These are phyloP conservation scores for Cantharis rufa DNA, from an alignment of 2,888 invertebrate species.

Conservation along the genomic window DNA sequence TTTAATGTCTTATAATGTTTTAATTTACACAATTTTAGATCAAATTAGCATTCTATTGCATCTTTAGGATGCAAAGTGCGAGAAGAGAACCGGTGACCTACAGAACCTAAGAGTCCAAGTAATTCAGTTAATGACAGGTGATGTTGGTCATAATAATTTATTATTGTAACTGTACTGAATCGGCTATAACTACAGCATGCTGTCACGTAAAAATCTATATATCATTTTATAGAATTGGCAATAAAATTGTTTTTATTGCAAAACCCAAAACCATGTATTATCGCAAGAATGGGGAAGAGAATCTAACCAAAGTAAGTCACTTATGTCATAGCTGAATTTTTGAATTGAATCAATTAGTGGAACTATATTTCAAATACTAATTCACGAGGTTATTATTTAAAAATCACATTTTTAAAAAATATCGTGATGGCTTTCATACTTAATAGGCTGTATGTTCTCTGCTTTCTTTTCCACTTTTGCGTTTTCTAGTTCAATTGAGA, in stretches of 20 bases:
- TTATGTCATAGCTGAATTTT: not conserved
- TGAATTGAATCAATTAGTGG: not conserved
- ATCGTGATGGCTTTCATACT: not conserved
- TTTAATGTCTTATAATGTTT: not conserved
- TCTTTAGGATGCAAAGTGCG: not conserved
- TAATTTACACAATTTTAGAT: not conserved
- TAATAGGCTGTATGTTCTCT: not conserved
- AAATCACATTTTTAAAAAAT: not conserved
- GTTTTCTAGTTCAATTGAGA: not conserved
- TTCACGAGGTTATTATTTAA: not conserved
- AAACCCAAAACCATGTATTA: not conserved
- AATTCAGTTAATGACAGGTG: slow-evolving; percentile 12
- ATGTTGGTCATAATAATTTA: slow-evolving; percentile 5
- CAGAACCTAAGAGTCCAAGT: not conserved
- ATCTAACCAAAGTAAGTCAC: not conserved
- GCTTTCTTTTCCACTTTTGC: not conserved
- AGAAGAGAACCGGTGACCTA: slow-evolving; percentile 9
- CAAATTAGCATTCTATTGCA: not conserved
- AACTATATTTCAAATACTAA: too few species aligned
- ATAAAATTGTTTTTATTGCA: not conserved
- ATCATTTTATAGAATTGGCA: not conserved
- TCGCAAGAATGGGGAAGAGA: not conserved
- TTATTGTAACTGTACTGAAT: slow-evolving; percentile 22
- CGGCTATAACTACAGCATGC: slow-evolving; percentile 1
- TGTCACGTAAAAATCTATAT: slow-evolving; percentile 20